Evolutionary conservation across 2,797 vertebrate genomes (phyloP), one percentile per base, ranked within the genome.

Genomic region (Vireo griseus): DNA sequence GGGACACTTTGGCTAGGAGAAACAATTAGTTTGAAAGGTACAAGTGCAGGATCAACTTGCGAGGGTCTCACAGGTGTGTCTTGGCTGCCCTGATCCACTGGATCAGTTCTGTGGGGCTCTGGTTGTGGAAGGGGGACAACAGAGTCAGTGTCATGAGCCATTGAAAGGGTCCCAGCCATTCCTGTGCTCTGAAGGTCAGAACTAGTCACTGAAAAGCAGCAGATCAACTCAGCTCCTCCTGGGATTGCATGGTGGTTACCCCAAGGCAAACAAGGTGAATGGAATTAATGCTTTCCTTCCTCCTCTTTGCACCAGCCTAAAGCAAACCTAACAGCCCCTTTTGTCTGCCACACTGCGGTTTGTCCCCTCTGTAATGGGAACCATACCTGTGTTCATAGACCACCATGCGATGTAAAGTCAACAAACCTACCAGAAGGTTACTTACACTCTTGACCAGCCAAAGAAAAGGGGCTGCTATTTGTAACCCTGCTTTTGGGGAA

Each of bases 21-120:
- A 90, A 78, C 26, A 37, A 71, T 57, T 45, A 10, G 22, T 57
- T 62, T 48, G 31, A 16, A n/a, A 83, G 24, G 33, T 33, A 45
- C 24, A 1, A 2, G 33, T 55, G 42, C 16, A 74, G 37, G 39
- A 74, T 29, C 0, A 0, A 47, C 33, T 58, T 48, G 21, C 62
- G 51, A 65, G 47, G 20, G 9, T 73, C 61, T 86, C 72, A 40
- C 18, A 57, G 31, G 31, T 35, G 13, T n/a, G 33, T 88, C 62
- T 68, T 15, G 1, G 61, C 31, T 84, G 42, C 22, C 50, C 51
- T 29, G 13, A 10, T 17, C 15, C 54, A 50, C n/a, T 54, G 61
- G 42, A 50, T 47, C n/a, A 86, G 29, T 9, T 80, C 37, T 48
- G 13, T 48, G 20, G 11, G 16, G 31, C 20, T 83, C 50, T 80